Evolutionary conservation across 1,140 invertebrate species (phyloP).

Genomic region (Drosophila nigromelanica): DNA sequence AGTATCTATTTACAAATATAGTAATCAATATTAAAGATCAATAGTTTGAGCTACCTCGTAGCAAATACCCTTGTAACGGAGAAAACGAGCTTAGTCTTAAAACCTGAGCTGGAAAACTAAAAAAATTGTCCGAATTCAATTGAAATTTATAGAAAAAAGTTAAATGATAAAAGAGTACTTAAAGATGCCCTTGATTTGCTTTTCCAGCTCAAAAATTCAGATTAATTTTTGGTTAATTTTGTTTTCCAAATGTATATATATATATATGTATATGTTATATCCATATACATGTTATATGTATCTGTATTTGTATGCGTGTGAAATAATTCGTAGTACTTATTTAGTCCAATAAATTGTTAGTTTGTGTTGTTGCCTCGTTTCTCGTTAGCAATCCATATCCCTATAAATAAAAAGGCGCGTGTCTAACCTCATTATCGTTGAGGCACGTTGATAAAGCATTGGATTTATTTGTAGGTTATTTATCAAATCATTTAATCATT

Average conservation of each 20-base stretch:
- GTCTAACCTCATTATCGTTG: neutral
- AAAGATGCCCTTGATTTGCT: neutral
- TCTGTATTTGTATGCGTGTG: neutral
- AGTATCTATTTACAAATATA: neutral
- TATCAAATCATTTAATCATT: constrained; percentile 7
- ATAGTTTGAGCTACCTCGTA: neutral
- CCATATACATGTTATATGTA: neutral
- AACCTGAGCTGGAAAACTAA: neutral
- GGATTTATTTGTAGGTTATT: neutral
- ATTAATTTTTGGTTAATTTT: neutral
- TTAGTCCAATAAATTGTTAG: neutral
- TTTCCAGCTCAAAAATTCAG: neutral
- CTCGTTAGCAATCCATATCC: neutral
- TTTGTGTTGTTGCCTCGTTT: neutral
- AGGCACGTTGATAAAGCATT: neutral
- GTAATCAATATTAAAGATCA: neutral
- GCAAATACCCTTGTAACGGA: neutral
- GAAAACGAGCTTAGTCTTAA: neutral
- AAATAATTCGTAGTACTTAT: neutral
- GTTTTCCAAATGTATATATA: neutral
- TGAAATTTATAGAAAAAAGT: neutral
- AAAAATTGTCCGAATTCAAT: no score
- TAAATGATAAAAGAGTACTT: neutral
- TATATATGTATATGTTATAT: neutral
- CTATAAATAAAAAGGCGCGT: neutral